Percentiles rank a stretch among this genome's conserved stretches.
phyloP scores from a whole-genome alignment of 1,140 invertebrate species.

The Neuroterus valhalla region DNA sequence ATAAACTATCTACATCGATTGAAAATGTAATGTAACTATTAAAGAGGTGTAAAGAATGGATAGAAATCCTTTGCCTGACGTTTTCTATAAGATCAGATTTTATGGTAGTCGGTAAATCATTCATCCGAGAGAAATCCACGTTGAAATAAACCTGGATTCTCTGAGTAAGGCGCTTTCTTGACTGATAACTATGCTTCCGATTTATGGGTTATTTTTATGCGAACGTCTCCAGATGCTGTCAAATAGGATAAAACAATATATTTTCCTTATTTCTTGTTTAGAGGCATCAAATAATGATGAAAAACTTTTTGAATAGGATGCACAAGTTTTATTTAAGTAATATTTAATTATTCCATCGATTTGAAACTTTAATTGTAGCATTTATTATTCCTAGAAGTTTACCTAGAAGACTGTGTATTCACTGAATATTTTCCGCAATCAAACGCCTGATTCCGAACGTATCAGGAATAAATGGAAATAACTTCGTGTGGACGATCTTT shows the following conservation, averaged over 20 bases:
- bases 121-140: not conserved
- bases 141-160: conserved; percentile 15
- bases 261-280: too few relatives aligned
- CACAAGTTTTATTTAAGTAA: too few relatives aligned
- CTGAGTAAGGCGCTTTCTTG: not conserved
- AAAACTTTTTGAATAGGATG: too few relatives aligned
- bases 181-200: conserved; percentile 5
- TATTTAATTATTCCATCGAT: too few relatives aligned
- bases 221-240: not conserved
- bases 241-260: not conserved
- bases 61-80: not conserved
- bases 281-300: too few relatives aligned
- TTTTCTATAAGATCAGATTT: conserved; percentile 18
- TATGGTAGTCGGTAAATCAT: conserved; percentile 3
- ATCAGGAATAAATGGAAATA: not conserved
- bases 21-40: too few relatives aligned
- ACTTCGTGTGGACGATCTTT: not conserved
- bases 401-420: too few relatives aligned
- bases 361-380: too few relatives aligned
- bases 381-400: too few relatives aligned
- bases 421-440: too few relatives aligned
- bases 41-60: not conserved
- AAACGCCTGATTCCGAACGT: too few relatives aligned
- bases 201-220: conserved; percentile 9
- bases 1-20: too few relatives aligned